Evolutionary conservation across 2,797 vertebrate species (phyloP).

Genomic region (Chaenodraco wilsoni): DNA sequence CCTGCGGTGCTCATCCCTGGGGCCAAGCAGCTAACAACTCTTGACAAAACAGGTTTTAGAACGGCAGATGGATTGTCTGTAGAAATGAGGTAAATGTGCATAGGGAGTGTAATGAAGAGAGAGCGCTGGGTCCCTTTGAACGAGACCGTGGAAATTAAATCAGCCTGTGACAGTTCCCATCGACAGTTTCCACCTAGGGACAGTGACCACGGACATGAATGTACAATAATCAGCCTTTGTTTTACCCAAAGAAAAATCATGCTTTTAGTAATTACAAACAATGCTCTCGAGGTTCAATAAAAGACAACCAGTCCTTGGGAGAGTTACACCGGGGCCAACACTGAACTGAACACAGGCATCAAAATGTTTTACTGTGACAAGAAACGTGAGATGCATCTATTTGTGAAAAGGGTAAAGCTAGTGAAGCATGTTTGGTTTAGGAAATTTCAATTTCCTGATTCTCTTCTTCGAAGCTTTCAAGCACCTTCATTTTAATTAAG

Average conservation of each 20-base stretch:
- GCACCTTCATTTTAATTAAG: slow-evolving; percentile 39
- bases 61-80: slow-evolving; percentile 82
- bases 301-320: slow-evolving; percentile 55
- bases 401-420: slow-evolving; percentile 30
- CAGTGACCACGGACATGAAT: slow-evolving; percentile 72
- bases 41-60: slow-evolving; percentile 84
- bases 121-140: slow-evolving; percentile 60
- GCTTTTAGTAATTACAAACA: slow-evolving; percentile 72
- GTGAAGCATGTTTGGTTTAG: slow-evolving; percentile 19
- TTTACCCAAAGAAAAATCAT: slow-evolving; percentile 64
- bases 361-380: slow-evolving; percentile 38
- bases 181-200: slow-evolving; percentile 74
- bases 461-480: slow-evolving; percentile 42
- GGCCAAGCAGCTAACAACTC: slow-evolving; percentile 81
- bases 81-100: slow-evolving; percentile 76
- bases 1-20: slow-evolving; percentile 77
- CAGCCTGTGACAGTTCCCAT: slow-evolving; percentile 73
- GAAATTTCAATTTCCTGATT: slow-evolving; percentile 44
- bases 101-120: slow-evolving; percentile 78
- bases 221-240: slow-evolving; percentile 75
- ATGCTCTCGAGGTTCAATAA: slow-evolving; percentile 63
- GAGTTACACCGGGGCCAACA: slow-evolving; percentile 33
- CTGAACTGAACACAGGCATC: slow-evolving; percentile 38
- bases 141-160: slow-evolving; percentile 78
- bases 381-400: slow-evolving; percentile 49